Conservation (phyloP, 1,140 invertebrate genomes). For the Polypedilum pembai region DNA sequence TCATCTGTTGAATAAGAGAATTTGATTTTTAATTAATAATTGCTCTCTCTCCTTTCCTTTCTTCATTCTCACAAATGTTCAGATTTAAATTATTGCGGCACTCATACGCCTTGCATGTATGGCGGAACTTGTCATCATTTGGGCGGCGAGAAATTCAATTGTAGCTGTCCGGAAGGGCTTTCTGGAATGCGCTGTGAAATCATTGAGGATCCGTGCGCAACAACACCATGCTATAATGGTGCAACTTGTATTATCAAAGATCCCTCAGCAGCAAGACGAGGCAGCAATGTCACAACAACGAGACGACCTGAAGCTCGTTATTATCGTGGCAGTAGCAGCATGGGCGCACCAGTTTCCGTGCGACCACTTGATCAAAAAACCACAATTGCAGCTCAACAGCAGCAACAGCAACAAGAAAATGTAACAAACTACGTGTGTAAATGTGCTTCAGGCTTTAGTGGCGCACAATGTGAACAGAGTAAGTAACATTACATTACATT, state of each 20-base stretch:
- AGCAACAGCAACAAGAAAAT: constrained; percentile 17
- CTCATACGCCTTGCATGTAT: constrained; percentile 91
- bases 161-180: constrained; percentile 84
- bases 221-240: constrained; percentile 79
- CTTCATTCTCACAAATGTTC: constrained; percentile 30
- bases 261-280: background rate
- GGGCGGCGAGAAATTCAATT: constrained; percentile 83
- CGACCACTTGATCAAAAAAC: constrained; percentile 26
- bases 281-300: background rate
- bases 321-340: constrained; percentile 44
- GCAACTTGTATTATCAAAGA: constrained; percentile 58
- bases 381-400: background rate
- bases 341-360: constrained; percentile 44
- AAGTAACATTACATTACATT: background rate
- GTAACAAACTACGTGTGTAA: constrained; percentile 66
- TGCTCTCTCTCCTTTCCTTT: background rate
- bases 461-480: constrained; percentile 63
- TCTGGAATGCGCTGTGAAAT: constrained; percentile 85
- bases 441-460: constrained; percentile 77
- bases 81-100: constrained; percentile 97
- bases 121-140: constrained; percentile 94
- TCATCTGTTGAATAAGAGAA: constrained; percentile 20
- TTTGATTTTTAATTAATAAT: constrained; percentile 18
- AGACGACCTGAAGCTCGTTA: constrained; percentile 31
- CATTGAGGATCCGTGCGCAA: constrained; percentile 84